phyloP scores from a whole-genome alignment of 2,113 vertebrate species.

The Hyperopisus bebe region DNA sequence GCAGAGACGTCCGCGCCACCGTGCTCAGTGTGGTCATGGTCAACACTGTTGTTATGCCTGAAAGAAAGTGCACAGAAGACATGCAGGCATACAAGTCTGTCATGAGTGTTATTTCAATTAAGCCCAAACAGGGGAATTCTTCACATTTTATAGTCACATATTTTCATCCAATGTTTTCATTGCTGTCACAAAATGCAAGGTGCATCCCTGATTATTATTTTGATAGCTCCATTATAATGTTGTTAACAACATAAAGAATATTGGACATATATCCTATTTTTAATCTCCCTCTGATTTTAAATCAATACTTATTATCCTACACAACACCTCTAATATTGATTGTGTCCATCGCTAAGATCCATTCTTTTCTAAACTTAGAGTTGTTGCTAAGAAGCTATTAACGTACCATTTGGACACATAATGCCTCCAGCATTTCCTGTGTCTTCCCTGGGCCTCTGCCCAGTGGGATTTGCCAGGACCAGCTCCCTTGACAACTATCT shows the following conservation, averaged over 20 bases:
- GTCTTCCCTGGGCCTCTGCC: not conserved
- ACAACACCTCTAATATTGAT: not conserved
- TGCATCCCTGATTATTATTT: not conserved
- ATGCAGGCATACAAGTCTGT: not conserved
- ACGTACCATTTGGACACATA: not conserved
- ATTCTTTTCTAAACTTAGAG: not conserved
- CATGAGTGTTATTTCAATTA: not conserved
- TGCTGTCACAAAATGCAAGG: not conserved
- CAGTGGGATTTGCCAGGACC: not conserved
- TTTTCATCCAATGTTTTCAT: not conserved
- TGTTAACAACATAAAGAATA: not conserved
- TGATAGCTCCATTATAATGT: not conserved
- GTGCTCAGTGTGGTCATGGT: slow-evolving; percentile 96
- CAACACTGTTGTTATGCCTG: slow-evolving; percentile 92
- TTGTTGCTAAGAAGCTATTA: not conserved
- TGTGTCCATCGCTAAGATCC: not conserved
- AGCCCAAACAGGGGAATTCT: not conserved
- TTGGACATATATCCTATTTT: not conserved
- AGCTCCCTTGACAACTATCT: not conserved
- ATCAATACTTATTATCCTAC: not conserved
- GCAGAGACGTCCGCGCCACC: slow-evolving; percentile 84
- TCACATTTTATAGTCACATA: not conserved
- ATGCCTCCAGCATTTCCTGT: not conserved
- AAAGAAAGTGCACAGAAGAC: slow-evolving; percentile 23
- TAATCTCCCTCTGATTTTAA: not conserved